phyloP scores from a whole-genome alignment of 2,888 invertebrate species.

The Kuschelorhynchus macadamiae region DNA sequence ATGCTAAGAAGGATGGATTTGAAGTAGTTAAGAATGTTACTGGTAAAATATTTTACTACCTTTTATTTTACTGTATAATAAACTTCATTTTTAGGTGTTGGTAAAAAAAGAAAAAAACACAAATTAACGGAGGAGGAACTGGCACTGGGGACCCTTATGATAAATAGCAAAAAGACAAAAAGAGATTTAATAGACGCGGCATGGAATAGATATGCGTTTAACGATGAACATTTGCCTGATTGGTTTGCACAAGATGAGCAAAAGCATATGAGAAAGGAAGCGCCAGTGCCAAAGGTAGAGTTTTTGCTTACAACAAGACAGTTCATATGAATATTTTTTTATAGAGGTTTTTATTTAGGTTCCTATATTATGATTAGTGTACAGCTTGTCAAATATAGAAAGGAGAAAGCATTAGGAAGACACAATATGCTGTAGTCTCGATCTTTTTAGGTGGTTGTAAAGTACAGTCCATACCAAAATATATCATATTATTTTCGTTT shows the following conservation, averaged over 20 bases:
- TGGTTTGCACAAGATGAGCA: slow-evolving; percentile 98
- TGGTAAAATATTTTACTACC: no score
- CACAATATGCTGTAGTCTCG: no score
- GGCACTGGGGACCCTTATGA: slow-evolving; percentile 92
- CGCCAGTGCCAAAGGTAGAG: slow-evolving; percentile 85
- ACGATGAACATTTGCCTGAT: slow-evolving; percentile 91
- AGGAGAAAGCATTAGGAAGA: no score
- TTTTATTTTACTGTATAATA: no score
- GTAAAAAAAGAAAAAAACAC: slow-evolving; percentile 63
- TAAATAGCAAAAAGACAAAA: slow-evolving; percentile 90
- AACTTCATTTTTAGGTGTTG: slow-evolving; percentile 18
- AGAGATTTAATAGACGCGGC: slow-evolving; percentile 91
- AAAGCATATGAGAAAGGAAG: slow-evolving; percentile 87
- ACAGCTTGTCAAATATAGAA: no score
- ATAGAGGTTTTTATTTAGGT: no score
- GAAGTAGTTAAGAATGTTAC: slow-evolving; percentile 75
- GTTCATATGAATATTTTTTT: no score
- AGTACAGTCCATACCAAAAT: no score
- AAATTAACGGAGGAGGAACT: slow-evolving; percentile 89
- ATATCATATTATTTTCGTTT: no score
- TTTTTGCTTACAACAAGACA: no score
- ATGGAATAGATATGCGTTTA: slow-evolving; percentile 94
- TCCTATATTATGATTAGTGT: no score
- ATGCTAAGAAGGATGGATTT: slow-evolving; percentile 74
- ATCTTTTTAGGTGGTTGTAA: no score